Evolutionary conservation across 2,113 vertebrate species (phyloP).

Genomic region (Rhizomys pruinosus): DNA sequence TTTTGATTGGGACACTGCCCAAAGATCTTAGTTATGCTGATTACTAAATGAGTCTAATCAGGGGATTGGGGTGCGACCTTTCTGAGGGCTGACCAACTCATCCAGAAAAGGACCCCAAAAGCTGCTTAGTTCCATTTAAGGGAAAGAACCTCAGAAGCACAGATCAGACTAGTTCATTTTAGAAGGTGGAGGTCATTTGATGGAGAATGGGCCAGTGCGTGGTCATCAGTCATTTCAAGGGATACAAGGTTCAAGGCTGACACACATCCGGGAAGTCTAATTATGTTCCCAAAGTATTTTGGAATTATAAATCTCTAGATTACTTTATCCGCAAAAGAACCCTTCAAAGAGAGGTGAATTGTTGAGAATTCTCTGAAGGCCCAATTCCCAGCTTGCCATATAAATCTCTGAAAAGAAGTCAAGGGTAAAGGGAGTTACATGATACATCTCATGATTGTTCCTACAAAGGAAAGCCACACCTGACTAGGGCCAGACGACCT

Average conservation of each 20-base stretch:
- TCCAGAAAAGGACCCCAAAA: not conserved
- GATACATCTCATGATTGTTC: not conserved
- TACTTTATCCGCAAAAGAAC: not conserved
- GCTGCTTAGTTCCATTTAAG: not conserved
- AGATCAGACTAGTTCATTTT: not conserved
- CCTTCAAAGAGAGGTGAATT: not conserved
- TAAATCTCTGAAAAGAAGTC: not conserved
- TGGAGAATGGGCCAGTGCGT: not conserved
- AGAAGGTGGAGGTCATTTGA: not conserved
- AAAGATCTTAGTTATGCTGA: not conserved
- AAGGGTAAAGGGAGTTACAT: not conserved
- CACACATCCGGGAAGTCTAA: not conserved
- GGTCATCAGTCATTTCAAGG: not conserved
- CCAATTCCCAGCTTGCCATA: not conserved
- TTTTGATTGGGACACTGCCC: not conserved
- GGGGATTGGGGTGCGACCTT: accelerated
- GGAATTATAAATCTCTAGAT: not conserved
- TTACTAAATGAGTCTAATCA: not conserved
- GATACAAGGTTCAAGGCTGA: not conserved
- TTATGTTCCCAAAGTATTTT: not conserved
- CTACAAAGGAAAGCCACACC: not conserved
- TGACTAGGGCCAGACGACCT: not conserved
- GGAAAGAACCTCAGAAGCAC: not conserved
- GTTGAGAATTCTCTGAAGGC: not conserved
- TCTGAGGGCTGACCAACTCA: not conserved